A percentile compares a stretch with the other conserved stretches of the same genome.
These are phyloP conservation scores for Borostomias antarcticus DNA, from an alignment of 2,797 vertebrate genomes.

Conservation along the genomic window DNA sequence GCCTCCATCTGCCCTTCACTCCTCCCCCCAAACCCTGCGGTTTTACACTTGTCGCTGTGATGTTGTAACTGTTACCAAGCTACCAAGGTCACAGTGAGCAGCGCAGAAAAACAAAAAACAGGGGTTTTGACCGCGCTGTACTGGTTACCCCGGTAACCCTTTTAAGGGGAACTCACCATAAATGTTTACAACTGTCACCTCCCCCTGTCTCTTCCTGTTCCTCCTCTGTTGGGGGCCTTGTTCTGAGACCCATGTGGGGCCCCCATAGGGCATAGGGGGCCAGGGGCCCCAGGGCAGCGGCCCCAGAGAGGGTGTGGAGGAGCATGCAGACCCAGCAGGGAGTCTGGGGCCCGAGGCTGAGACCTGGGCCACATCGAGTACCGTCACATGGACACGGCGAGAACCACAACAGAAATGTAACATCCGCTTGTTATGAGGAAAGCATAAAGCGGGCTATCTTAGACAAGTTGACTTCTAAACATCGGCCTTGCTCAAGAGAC, in stretches of 20 bases:
- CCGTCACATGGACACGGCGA: neutral
- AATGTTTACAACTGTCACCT: conserved; percentile 6
- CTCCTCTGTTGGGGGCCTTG: conserved; percentile 8
- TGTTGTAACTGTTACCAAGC: neutral
- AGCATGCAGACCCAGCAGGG: neutral
- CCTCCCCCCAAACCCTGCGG: neutral
- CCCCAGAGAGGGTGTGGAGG: no score
- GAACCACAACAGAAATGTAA: neutral
- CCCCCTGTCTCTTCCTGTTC: neutral
- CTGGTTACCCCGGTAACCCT: conserved; percentile 18
- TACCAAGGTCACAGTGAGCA: conserved; percentile 6
- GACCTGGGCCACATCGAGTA: conserved; percentile 14
- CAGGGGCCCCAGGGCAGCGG: no score
- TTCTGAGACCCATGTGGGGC: neutral
- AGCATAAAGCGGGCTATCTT: no score
- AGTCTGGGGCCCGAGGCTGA: conserved; percentile 7
- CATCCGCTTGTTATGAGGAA: neutral
- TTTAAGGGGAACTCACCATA: neutral
- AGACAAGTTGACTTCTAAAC: neutral
- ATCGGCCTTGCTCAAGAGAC: neutral
- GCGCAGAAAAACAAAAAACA: neutral
- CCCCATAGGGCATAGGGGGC: no score
- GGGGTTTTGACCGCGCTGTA: neutral
- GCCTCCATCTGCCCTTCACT: neutral
- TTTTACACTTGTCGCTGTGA: neutral